These are phyloP conservation scores for Nylanderia fulva DNA, from an alignment of 1,140 invertebrate species.

Conservation along the genomic window DNA sequence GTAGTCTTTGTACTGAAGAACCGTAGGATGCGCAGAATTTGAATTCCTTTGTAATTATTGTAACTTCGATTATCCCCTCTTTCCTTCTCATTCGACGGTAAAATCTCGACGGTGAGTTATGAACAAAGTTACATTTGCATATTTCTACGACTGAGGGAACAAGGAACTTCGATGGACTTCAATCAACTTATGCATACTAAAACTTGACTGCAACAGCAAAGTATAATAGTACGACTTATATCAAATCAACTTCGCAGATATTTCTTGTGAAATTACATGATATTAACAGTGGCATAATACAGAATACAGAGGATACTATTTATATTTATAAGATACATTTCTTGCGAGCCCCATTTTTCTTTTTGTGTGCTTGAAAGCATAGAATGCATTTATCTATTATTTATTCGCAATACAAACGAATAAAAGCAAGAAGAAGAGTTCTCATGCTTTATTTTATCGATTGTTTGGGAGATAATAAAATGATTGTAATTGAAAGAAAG, in stretches of 20 bases:
- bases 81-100: background rate
- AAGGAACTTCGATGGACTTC: conserved; percentile 1
- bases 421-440: background rate
- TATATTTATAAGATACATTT: background rate
- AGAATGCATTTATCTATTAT: background rate
- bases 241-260: background rate
- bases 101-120: background rate
- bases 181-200: conserved; percentile 26
- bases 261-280: background rate
- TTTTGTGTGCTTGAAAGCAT: too few species aligned
- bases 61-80: background rate
- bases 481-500: background rate
- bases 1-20: background rate
- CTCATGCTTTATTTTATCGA: background rate
- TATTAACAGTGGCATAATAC: background rate
- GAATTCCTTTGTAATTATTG: background rate
- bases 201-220: background rate
- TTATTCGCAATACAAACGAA: background rate
- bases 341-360: background rate
- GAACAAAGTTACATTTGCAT: background rate
- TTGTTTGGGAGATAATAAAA: background rate
- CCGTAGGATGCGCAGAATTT: background rate
- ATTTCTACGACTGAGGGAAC: background rate
- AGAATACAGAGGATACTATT: background rate
- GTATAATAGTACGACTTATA: background rate